Evolutionary conservation across 2,113 vertebrate genomes (phyloP).

Genomic region (Indri indri): DNA sequence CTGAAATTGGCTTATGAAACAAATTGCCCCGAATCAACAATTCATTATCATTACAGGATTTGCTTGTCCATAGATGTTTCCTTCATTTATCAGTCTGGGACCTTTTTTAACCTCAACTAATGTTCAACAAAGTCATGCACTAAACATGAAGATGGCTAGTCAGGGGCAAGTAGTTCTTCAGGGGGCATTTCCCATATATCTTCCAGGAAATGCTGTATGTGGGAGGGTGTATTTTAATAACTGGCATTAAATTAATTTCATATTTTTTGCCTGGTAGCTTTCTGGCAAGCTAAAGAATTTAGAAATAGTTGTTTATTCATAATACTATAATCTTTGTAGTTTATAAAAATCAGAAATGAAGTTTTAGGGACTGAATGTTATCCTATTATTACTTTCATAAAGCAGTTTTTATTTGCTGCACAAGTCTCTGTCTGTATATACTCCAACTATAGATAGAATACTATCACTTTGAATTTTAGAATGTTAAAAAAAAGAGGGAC

Average conservation of each 20-base stretch:
- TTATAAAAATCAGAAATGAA: constrained; percentile 22
- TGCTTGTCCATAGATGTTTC: constrained; percentile 43
- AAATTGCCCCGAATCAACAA: constrained; percentile 59
- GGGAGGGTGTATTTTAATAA: not conserved
- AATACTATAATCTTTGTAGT: not conserved
- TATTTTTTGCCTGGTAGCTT: not conserved
- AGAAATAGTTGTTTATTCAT: not conserved
- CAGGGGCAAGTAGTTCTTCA: not conserved
- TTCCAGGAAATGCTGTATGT: not conserved
- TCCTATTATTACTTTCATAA: not conserved
- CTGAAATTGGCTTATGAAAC: not conserved
- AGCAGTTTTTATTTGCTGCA: not conserved
- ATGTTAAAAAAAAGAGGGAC: not conserved
- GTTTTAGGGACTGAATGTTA: not conserved
- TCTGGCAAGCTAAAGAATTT: constrained; percentile 25
- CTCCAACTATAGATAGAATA: not conserved
- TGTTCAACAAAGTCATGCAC: constrained; percentile 25
- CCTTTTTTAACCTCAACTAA: constrained; percentile 56
- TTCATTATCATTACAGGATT: constrained; percentile 65
- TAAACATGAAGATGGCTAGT: constrained; percentile 54
- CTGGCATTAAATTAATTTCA: not conserved
- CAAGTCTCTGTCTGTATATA: not conserved
- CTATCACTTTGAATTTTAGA: not conserved
- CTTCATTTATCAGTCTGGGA: not conserved
- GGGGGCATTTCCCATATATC: not conserved